Conservation (phyloP, 2,113 vertebrate genomes). For the Sarotherodon lohbergeri region DNA sequence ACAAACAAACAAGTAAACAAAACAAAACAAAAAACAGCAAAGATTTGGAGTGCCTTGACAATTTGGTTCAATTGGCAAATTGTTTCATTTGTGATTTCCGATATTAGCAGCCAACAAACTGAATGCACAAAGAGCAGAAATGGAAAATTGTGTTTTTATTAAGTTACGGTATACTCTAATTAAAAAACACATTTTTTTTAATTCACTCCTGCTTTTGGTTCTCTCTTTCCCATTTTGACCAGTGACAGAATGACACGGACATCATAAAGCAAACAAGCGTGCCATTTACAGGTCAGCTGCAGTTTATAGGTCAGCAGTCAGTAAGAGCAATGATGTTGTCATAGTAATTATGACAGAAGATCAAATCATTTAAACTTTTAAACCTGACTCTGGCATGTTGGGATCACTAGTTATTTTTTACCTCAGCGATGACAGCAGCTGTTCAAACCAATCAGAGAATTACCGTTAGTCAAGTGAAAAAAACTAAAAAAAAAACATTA, state of each 20-base stretch:
- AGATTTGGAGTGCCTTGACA: neutral
- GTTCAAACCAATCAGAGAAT: neutral
- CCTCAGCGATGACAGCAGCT: neutral
- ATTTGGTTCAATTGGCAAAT: neutral
- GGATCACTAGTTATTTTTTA: neutral
- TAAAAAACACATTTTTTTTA: neutral
- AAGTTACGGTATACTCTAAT: neutral
- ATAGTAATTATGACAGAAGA: slow-evolving; percentile 25
- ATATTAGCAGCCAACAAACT: neutral
- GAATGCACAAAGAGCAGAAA: neutral
- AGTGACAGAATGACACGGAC: neutral
- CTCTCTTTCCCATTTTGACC: neutral
- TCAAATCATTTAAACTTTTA: slow-evolving; percentile 8
- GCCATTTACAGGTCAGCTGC: neutral
- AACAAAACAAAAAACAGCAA: neutral
- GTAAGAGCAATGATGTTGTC: neutral
- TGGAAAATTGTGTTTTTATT: neutral
- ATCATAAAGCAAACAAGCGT: neutral
- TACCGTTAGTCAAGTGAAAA: neutral
- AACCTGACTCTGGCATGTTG: neutral
- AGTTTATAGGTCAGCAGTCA: slow-evolving; percentile 12
- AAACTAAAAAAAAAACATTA: neutral
- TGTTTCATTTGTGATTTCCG: neutral
- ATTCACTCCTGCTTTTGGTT: neutral
- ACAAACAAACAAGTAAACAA: neutral